Percentiles rank a stretch among this genome's conserved stretches.
Evolutionary conservation across 1,140 invertebrate genomes (phyloP).

Genomic region (Diploscapter pachys): DNA sequence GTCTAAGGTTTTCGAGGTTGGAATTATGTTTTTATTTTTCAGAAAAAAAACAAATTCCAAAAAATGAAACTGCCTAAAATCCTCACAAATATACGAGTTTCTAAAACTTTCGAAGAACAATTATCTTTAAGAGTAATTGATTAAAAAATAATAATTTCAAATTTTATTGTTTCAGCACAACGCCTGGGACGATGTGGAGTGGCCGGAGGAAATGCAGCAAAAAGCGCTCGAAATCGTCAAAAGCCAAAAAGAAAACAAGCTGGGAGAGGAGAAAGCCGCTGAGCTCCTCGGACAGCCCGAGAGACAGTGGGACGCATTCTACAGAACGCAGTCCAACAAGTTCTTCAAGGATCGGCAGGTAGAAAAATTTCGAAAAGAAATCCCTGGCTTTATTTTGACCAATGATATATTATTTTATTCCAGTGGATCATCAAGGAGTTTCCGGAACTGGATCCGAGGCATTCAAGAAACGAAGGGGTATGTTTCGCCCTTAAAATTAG

Average conservation of each 20-base stretch:
- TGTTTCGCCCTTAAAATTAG: background rate
- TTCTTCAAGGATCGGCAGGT: slow-evolving; percentile 90
- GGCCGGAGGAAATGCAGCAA: slow-evolving; percentile 77
- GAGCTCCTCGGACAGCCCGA: slow-evolving; percentile 75
- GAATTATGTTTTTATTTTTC: no score
- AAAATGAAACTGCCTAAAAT: no score
- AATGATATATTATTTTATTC: no score
- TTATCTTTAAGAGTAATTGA: no score
- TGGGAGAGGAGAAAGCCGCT: slow-evolving; percentile 64
- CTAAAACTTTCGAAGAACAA: no score
- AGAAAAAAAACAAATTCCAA: no score
- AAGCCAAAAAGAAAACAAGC: slow-evolving; percentile 71
- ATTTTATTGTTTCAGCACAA: slow-evolving; percentile 69
- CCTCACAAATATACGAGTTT: no score
- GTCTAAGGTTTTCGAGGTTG: slow-evolving; percentile 73
- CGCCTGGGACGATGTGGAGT: slow-evolving; percentile 93
- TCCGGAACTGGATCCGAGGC: slow-evolving; percentile 72
- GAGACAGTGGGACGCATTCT: slow-evolving; percentile 87
- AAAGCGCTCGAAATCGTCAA: slow-evolving; percentile 72
- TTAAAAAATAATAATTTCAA: no score
- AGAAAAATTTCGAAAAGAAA: no score
- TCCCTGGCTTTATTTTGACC: no score
- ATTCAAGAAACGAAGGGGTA: slow-evolving; percentile 10
- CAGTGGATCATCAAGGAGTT: slow-evolving; percentile 97
- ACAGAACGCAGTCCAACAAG: slow-evolving; percentile 83